Base-by-base conservation (phyloP, 2,797 vertebrate species). In the Mormyrops attenuatus region DNA sequence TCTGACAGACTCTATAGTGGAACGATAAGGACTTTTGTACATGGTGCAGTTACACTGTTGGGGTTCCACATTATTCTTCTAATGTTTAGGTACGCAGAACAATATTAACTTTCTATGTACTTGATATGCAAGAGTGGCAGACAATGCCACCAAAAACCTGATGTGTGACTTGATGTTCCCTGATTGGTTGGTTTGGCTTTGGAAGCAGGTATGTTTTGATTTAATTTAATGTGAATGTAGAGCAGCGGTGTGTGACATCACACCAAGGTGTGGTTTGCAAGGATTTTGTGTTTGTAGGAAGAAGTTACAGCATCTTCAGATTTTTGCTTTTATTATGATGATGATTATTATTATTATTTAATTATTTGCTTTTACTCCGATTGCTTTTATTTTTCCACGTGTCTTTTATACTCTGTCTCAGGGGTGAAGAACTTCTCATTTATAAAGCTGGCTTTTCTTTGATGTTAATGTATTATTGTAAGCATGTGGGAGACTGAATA, bases 401-500 rank as follows among this genome's bases (percentile, higher is more conserved):
- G 85, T 60, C 30, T 57, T 57, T 87, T 60, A 22, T 87, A 55
- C 30, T 57, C 2, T 0, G 4, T 85, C 85, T 87, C 30, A 38
- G 85, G 17, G 50, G 85, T 55, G 22, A 26, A 9, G 44, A 87
- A 52, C 52, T 87, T 7, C 22, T 38, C 85, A 55, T 87, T 87
- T 26, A 87, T 38, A 30, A 87, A 38, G 7, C 85, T 6, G 57
- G 30, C 13, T 57, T 87, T 87, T 34, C 49, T 87, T 86, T 88
- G 13, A 88, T 88, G 34, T 88, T 22, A 88, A 22, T 47, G 57
- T 88, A 66, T 66, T 26, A 38, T 66, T 57, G 38, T 88, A 41
- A 88, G 87, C 26, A 34, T 88, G 17, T 88, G 20, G 87, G 53
- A 88, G 30, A 41, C 22, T 88, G 87, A 34, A 55, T 60, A 60